These are phyloP conservation scores for Euura lappo DNA, from an alignment of 1,140 invertebrate genomes.

Conservation along the genomic window DNA sequence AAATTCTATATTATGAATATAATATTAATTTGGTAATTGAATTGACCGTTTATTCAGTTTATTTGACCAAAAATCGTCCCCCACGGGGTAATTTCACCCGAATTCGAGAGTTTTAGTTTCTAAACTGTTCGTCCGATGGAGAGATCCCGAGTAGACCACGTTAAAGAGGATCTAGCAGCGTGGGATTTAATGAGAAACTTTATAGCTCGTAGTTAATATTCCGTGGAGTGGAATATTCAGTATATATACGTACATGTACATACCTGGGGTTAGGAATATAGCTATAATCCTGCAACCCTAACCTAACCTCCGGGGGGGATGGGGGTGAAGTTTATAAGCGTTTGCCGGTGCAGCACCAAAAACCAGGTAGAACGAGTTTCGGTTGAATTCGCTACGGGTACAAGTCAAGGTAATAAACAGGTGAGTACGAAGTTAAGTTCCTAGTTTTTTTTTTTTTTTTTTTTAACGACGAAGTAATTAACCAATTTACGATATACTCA, in stretches of 20 bases:
- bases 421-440: constrained; percentile 7
- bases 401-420: not conserved
- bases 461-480: too few species aligned
- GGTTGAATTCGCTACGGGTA: not conserved
- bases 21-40: too few species aligned
- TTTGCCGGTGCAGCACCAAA: not conserved
- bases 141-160: not conserved
- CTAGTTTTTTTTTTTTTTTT: not conserved
- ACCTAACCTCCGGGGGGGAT: too few species aligned
- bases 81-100: too few species aligned
- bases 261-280: not conserved
- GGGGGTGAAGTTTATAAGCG: not conserved
- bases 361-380: too few species aligned
- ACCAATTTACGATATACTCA: too few species aligned
- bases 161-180: not conserved
- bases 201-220: constrained; percentile 7
- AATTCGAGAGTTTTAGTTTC: not conserved
- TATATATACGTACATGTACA: not conserved
- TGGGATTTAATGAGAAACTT: constrained; percentile 1
- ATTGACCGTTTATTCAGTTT: too few species aligned
- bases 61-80: too few species aligned
- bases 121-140: not conserved
- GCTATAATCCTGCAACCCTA: too few species aligned
- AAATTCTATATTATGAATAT: too few species aligned
- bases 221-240: constrained; percentile 1